These are phyloP conservation scores for Cryptoprocta ferox DNA, from an alignment of 2,797 vertebrate genomes.

Conservation along the genomic window DNA sequence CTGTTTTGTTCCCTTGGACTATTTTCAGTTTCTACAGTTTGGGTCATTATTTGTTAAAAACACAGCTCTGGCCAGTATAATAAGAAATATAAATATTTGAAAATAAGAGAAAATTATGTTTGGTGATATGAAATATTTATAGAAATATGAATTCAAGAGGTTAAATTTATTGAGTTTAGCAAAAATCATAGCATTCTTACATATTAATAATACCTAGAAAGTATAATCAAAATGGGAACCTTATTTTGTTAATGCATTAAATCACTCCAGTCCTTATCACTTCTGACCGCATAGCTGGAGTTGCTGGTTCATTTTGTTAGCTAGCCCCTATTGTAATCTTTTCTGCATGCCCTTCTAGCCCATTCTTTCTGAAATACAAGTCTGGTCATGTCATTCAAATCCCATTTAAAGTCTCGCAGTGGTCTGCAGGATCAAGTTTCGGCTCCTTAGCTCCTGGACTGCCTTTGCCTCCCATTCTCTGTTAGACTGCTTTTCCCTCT, in stretches of 20 bases:
- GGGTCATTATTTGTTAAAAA: not conserved
- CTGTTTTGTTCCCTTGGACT: not conserved
- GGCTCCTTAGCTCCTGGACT: not conserved
- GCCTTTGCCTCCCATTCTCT: not conserved
- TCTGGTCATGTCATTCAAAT: constrained; percentile 1
- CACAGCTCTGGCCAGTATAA: not conserved
- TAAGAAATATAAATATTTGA: constrained; percentile 52
- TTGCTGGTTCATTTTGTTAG: not conserved
- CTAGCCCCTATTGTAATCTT: not conserved
- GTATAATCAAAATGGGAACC: not conserved
- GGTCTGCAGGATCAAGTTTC: constrained; percentile 16
- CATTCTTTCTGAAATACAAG: not conserved
- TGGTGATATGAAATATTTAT: constrained; percentile 26
- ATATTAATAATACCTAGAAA: not conserved
- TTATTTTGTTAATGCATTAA: not conserved
- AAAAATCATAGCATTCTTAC: constrained; percentile 15
- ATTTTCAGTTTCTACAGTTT: constrained; percentile 40
- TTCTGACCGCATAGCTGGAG: not conserved
- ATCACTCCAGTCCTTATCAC: not conserved
- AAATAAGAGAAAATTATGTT: not conserved
- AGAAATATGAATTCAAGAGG: constrained; percentile 33
- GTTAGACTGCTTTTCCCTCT: not conserved
- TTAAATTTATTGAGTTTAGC: constrained; percentile 28
- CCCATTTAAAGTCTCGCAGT: not conserved
- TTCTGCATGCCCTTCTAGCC: not conserved